phyloP scores from a whole-genome alignment of 37 sponge, comb jelly and placozoan genomes.

The Hexactinellida sp. region DNA sequence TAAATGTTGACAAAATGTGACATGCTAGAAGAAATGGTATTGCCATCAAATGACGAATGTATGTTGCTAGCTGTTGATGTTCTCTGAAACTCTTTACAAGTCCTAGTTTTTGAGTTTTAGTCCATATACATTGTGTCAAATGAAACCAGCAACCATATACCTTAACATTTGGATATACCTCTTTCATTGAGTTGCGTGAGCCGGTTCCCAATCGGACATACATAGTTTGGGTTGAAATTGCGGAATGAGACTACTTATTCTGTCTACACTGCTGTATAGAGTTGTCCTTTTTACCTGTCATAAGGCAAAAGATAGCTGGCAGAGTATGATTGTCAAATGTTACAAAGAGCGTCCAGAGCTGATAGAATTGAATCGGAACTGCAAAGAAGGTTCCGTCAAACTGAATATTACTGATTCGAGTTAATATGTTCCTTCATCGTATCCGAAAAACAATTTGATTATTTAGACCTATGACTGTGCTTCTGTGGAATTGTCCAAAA shows the following conservation, averaged over 20 bases:
- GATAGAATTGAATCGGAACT: not conserved
- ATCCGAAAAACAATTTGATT: not conserved
- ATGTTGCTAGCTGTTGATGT: not conserved
- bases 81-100: not conserved
- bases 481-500: not conserved
- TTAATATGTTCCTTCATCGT: not conserved
- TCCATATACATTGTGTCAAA: not conserved
- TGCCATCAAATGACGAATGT: not conserved
- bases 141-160: not conserved
- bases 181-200: not conserved
- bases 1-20: not conserved
- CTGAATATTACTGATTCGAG: not conserved
- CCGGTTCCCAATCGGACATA: not conserved
- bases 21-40: not conserved
- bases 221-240: not conserved
- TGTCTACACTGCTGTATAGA: not conserved
- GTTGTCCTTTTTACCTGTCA: not conserved
- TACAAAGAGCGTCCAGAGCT: not conserved
- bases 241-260: not conserved
- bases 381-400: not conserved
- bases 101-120: not conserved
- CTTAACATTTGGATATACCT: not conserved
- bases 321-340: not conserved
- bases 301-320: not conserved
- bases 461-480: not conserved